Evolutionary conservation across 2,888 invertebrate species (phyloP), one percentile per base, ranked within the genome.

Genomic region (Drosophila kanekoi): DNA sequence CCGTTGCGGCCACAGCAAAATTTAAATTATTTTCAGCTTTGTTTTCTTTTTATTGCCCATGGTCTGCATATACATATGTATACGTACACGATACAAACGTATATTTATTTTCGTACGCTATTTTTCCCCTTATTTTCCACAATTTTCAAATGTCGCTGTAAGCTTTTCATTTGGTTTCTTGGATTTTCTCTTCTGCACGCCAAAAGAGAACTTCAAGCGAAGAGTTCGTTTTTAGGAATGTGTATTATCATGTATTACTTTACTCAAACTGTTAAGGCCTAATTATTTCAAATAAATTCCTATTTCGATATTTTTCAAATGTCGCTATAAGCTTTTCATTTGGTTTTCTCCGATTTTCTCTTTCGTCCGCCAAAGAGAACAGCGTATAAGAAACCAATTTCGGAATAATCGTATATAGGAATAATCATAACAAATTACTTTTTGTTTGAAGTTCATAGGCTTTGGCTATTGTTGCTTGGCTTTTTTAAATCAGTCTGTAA

Each of bases 11-110:
- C 63, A 79, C 49, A 67, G 74, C 77, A 73, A 79, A 87, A 85
- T 85, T 85, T 81, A 85, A 87, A 85, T 87, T 87, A 87, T 86
- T 85, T 85, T 85, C 86, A 72, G 70, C 68, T 81, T 84, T 87
- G 72, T 84, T 84, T 85, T 80, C 69, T 72, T 74, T 77, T 76
- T 77, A 64, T 68, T 79, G 67, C 66, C 44, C 62, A 62, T 77
- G 65, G 69, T 71, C 52, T 71, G 41, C 35, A 57, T 14, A 52
- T 40, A 51, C 44, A 67, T 14, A 45, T 23, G 49, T n/a, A 51
- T n/a, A 45, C 13, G 16, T 20, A 56, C 8, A 58, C 13, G 43
- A 56, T 23, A 41, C 35, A 65, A 23, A 47, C 18, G 44, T 60
- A 56, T 73, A 81, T 80, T 86, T 82, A 82, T 82, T 86, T 82